phyloP scores from a whole-genome alignment of 1,140 invertebrate genomes.

The Apolygus lucorum region DNA sequence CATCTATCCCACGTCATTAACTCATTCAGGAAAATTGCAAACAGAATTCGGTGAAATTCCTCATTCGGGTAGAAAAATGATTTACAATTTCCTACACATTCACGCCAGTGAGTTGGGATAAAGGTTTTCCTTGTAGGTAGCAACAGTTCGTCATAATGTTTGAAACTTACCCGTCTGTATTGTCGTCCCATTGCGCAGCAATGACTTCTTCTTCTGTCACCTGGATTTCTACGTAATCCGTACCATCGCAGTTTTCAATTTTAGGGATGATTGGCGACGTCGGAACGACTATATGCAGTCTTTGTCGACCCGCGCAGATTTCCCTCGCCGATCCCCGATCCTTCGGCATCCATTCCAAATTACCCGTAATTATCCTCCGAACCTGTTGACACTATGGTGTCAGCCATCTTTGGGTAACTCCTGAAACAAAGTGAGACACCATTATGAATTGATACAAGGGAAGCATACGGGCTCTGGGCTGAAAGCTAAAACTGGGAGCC shows the following conservation, averaged over 20 bases:
- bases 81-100: too few species aligned
- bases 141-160: background rate
- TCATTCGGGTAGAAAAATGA: too few species aligned
- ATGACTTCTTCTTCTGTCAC: conserved; percentile 36
- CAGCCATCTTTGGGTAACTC: too few species aligned
- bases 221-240: conserved; percentile 34
- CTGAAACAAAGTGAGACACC: too few species aligned
- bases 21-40: too few species aligned
- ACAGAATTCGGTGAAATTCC: too few species aligned
- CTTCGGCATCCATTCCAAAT: conserved; percentile 26
- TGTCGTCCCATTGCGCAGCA: conserved; percentile 29
- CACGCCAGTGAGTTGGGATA: too few species aligned
- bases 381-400: conserved; percentile 16
- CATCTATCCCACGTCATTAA: too few species aligned
- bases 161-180: conserved; percentile 17
- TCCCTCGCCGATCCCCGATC: conserved; percentile 24
- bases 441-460: too few species aligned
- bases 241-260: conserved; percentile 16
- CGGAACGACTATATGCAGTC: conserved; percentile 27
- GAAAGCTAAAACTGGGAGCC: too few species aligned
- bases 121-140: too few species aligned
- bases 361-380: conserved; percentile 25
- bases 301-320: conserved; percentile 27
- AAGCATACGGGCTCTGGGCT: too few species aligned
- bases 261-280: conserved; percentile 18